Evolutionary conservation across 2,888 invertebrate genomes (phyloP), one percentile per base, ranked within the genome.

Genomic region (Villa cingulata): DNA sequence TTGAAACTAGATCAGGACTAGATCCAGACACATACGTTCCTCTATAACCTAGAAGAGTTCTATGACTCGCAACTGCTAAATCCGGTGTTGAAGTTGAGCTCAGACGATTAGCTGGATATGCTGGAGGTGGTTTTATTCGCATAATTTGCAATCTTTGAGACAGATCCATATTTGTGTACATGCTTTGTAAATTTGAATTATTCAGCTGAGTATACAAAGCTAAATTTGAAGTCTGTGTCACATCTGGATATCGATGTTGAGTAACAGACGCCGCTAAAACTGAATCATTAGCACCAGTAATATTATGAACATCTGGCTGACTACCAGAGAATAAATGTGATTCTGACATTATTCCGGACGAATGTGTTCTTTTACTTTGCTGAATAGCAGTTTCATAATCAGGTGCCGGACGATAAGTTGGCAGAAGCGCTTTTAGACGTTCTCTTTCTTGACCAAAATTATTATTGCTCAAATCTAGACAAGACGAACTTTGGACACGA

Each of bases 321-420:
- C 83, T 83, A 56, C 81, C 80, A 40, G 64, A 62, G 54, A 62
- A 67, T 36, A 60, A 58, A 48, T 53, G 54, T 9, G 53, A 45
- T 48, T 56, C 55, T 42, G 51, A 50, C 36, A 41, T 57, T 53
- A 55, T 51, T 32, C 54, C 53, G 41, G 52, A 59, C 0, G 59
- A 54, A 17, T 60, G 52, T 23, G 62, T 58, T 42, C 78, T 74
- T 66, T 86, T 85, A 63, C 89, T 89, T 59, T 87, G 83, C 63
- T 87, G 86, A 51, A 95, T 76, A 15, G 94, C 92, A 0, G 90
- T 89, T 63, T 94, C 92, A 67, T 96, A 96, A 70, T 94, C 94
- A 0, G 96, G 95, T 2, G 92, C 90, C 1, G 87, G 87, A 3
- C 94, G 77, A 65, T 89, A 89, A 0, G 83, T 81, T 0, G 89